Evolutionary conservation across 2,113 vertebrate species (phyloP).

Genomic region (Cyprinodon variegatus): DNA sequence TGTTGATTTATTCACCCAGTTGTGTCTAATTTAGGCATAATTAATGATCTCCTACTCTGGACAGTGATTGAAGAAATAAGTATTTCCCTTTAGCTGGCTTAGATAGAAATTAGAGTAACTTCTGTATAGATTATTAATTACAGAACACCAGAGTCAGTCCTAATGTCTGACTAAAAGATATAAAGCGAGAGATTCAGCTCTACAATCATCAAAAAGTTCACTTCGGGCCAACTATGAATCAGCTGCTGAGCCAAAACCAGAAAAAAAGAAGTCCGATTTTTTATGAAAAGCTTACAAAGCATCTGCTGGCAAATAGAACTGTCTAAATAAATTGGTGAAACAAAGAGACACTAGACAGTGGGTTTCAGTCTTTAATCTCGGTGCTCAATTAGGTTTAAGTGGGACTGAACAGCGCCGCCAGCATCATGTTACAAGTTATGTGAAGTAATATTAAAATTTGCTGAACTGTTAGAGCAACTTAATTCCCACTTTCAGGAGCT

Average conservation of each 20-base stretch:
- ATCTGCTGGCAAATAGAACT: conserved; percentile 5
- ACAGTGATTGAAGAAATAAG: neutral
- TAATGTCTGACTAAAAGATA: neutral
- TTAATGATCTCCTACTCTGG: neutral
- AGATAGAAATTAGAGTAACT: neutral
- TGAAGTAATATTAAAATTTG: conserved; percentile 73
- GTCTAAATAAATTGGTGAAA: conserved; percentile 1
- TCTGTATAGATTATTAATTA: neutral
- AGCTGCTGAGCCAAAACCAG: neutral
- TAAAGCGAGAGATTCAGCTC: neutral
- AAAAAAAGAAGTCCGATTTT: neutral
- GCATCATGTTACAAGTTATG: conserved; percentile 45
- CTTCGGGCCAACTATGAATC: neutral
- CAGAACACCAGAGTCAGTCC: neutral
- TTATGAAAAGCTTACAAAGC: conserved; percentile 18
- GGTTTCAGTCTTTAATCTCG: conserved; percentile 3
- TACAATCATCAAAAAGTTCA: neutral
- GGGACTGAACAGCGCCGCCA: conserved; percentile 11
- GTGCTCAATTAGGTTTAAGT: conserved; percentile 25
- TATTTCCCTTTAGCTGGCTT: neutral
- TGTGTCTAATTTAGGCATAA: neutral
- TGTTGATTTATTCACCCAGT: neutral
- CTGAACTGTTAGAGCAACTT: conserved; percentile 56
- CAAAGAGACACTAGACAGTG: neutral
- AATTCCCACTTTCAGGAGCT: conserved; percentile 48